Conservation (phyloP, 2,113 vertebrate genomes). For the Gasterosteus nipponicus region DNA sequence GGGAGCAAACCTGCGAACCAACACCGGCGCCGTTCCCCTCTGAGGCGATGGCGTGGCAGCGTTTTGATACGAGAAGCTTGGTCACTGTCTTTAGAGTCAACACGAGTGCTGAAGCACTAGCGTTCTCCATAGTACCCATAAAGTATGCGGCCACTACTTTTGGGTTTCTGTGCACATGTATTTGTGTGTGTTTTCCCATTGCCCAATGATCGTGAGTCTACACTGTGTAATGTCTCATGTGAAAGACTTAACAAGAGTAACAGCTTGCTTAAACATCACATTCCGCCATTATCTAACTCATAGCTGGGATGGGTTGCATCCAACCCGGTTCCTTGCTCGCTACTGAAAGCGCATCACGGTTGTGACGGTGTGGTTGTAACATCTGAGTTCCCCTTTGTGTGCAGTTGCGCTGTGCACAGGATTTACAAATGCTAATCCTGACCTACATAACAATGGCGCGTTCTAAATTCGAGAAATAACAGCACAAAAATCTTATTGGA, state of each 20-base stretch:
- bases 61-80: conserved; percentile 74
- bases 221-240: neutral
- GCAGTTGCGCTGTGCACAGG: conserved; percentile 4
- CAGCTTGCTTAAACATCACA: neutral
- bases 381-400: conserved; percentile 13
- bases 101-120: conserved; percentile 57
- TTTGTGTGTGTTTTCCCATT: neutral
- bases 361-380: conserved; percentile 2
- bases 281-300: neutral
- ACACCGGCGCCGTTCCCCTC: conserved; percentile 49
- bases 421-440: conserved; percentile 34
- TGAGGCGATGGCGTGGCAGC: conserved; percentile 58
- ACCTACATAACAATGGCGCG: conserved; percentile 13
- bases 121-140: conserved; percentile 20
- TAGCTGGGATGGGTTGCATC: conserved; percentile 4
- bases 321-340: neutral
- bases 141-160: conserved; percentile 55
- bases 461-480: conserved; percentile 23
- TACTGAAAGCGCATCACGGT: neutral
- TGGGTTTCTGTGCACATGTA: neutral
- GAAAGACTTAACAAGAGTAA: neutral
- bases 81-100: conserved; percentile 68
- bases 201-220: neutral
- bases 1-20: conserved; percentile 36
- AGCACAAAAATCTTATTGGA: conserved; percentile 5